A percentile compares a stretch with the other conserved stretches of the same genome.
Conservation (phyloP, 2,888 invertebrate genomes). For the Drosophila nr. fundita region DNA sequence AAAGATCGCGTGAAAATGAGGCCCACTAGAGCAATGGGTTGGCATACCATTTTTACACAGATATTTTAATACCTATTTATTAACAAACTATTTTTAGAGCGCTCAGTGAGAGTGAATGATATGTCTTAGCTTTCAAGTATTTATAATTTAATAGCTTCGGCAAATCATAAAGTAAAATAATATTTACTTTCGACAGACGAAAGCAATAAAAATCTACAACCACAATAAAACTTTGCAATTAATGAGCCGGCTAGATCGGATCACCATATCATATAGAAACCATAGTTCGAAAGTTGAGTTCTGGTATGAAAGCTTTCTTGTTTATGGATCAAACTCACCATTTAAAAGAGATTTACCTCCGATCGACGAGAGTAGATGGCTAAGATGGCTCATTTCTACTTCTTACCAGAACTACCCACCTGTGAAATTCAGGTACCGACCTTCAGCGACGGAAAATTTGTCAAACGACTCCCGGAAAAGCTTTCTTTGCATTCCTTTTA, state of each 20-base stretch:
- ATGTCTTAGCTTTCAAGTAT: conserved; percentile 29
- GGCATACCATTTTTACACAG: conserved; percentile 4
- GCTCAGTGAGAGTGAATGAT: conserved; percentile 17
- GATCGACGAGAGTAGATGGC: neutral
- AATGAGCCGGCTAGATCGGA: conserved; percentile 29
- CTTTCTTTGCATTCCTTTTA: neutral
- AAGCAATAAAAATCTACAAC: conserved; percentile 57
- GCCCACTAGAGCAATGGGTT: conserved; percentile 36
- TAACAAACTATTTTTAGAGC: conserved; percentile 30
- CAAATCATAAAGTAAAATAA: conserved; percentile 32
- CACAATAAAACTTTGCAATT: conserved; percentile 37
- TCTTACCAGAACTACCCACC: neutral
- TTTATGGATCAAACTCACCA: neutral
- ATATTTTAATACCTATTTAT: conserved; percentile 45
- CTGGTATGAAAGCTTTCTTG: neutral
- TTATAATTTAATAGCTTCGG: conserved; percentile 30
- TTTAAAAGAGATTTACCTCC: neutral
- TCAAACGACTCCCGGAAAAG: neutral
- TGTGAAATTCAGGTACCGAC: neutral
- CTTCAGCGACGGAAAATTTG: neutral
- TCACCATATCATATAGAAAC: neutral
- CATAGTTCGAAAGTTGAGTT: neutral
- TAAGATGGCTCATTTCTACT: neutral
- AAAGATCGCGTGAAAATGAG: conserved; percentile 59
- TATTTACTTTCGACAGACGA: conserved; percentile 58